These are phyloP conservation scores for Druon quercuslanigerum DNA, from an alignment of 1,140 invertebrate species.

Conservation along the genomic window DNA sequence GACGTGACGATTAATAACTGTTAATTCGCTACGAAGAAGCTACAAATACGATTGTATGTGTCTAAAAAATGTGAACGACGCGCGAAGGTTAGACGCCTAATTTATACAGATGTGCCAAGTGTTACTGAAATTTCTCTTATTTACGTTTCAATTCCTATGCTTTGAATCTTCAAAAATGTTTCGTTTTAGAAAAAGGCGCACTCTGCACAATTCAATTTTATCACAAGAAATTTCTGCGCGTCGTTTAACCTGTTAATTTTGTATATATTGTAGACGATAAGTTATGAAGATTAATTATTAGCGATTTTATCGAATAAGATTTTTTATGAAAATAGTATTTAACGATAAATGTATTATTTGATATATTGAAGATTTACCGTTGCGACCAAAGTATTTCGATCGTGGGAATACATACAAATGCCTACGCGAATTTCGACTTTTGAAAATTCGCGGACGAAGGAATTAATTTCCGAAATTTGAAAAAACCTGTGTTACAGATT, in stretches of 20 bases:
- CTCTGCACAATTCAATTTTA: constrained; percentile 21
- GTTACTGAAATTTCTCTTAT: background rate
- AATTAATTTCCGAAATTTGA: constrained; percentile 11
- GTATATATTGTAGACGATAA: constrained; percentile 62
- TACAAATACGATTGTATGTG: constrained; percentile 30
- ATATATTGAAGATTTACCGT: constrained; percentile 63
- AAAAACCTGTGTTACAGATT: background rate
- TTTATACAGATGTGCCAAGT: background rate
- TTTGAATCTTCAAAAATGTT: background rate
- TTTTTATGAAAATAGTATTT: constrained; percentile 66
- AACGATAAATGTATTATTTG: constrained; percentile 53
- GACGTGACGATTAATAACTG: background rate
- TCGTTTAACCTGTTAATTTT: constrained; percentile 62
- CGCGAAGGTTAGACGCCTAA: constrained; percentile 1
- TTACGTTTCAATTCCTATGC: background rate
- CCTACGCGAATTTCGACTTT: background rate
- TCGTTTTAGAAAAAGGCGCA: background rate
- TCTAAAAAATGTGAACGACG: background rate
- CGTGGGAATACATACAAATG: constrained; percentile 17
- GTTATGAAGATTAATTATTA: constrained; percentile 52
- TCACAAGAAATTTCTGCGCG: background rate
- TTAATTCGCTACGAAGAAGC: constrained; percentile 38
- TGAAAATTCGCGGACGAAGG: background rate
- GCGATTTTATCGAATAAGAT: constrained; percentile 61
- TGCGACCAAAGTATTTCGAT: constrained; percentile 68